A percentile compares a stretch with the other conserved stretches of the same genome.
phyloP scores from a whole-genome alignment of 2,797 vertebrate genomes.

The Xiphophorus birchmanni region DNA sequence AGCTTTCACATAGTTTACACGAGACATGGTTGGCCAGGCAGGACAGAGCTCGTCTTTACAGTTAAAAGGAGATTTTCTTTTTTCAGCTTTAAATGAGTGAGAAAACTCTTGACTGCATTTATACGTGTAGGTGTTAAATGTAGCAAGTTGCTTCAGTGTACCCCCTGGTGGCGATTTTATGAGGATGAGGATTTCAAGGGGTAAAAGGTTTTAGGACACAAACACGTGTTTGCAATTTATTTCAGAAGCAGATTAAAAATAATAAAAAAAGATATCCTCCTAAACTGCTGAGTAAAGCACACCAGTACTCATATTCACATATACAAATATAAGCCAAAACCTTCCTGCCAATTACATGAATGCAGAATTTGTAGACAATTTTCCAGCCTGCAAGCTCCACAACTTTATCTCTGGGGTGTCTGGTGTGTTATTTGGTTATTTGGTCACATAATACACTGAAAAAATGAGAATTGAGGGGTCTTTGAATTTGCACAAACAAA shows the following conservation, averaged over 20 bases:
- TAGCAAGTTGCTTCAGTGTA: slow-evolving; percentile 6
- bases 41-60: slow-evolving; percentile 46
- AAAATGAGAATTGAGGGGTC: no score
- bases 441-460: background rate
- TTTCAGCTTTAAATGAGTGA: slow-evolving; percentile 14
- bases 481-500: no score
- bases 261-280: background rate
- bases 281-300: background rate
- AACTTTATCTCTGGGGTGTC: background rate
- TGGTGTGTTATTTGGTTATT: background rate
- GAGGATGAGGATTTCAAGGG: background rate
- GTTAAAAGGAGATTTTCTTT: slow-evolving; percentile 33
- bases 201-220: background rate
- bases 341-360: background rate
- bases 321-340: background rate
- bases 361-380: background rate
- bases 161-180: slow-evolving; percentile 49
- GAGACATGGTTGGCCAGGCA: slow-evolving; percentile 43
- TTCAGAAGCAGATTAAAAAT: background rate
- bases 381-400: background rate
- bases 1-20: slow-evolving; percentile 74
- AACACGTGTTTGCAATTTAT: background rate
- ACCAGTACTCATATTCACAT: background rate
- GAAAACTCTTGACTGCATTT: slow-evolving; percentile 17
- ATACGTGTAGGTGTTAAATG: background rate